Percentiles rank a stretch among this genome's conserved stretches.
Conservation (phyloP, 2,113 vertebrate species). For the Caranx melampygus region DNA sequence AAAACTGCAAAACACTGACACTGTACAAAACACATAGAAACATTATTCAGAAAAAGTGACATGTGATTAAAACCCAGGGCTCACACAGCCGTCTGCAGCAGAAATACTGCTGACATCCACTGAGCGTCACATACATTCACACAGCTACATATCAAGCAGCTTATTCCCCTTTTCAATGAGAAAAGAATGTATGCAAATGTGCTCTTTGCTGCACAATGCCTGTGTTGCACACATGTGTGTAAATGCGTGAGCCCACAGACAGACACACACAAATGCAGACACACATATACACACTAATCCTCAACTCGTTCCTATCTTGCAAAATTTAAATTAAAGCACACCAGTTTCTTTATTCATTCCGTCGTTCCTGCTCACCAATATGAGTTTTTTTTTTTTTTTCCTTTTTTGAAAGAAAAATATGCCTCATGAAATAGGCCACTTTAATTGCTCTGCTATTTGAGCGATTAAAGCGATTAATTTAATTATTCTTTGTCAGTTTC, state of each 20-base stretch:
- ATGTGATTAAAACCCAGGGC: background rate
- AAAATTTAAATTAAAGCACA: constrained; percentile 30
- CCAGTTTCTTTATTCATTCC: background rate
- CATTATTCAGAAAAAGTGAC: background rate
- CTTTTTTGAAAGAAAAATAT: background rate
- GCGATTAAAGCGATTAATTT: background rate
- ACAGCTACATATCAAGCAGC: background rate
- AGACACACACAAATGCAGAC: background rate
- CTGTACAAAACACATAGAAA: background rate
- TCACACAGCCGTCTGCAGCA: background rate
- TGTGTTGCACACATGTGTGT: background rate
- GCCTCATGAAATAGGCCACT: background rate
- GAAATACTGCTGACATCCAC: background rate
- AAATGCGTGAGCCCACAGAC: background rate
- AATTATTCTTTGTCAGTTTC: background rate
- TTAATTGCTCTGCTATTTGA: background rate
- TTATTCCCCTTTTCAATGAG: constrained; percentile 11
- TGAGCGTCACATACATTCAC: background rate
- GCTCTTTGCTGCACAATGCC: constrained; percentile 1
- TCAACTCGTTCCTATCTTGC: background rate
- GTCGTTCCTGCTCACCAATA: background rate
- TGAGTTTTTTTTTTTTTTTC: background rate
- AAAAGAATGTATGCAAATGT: constrained; percentile 37
- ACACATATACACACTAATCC: constrained; percentile 22
- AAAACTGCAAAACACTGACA: background rate